Percentiles rank a stretch among this genome's conserved stretches.
These are phyloP conservation scores for Xenentodon cancila DNA, from an alignment of 2,797 vertebrate species.

Conservation along the genomic window DNA sequence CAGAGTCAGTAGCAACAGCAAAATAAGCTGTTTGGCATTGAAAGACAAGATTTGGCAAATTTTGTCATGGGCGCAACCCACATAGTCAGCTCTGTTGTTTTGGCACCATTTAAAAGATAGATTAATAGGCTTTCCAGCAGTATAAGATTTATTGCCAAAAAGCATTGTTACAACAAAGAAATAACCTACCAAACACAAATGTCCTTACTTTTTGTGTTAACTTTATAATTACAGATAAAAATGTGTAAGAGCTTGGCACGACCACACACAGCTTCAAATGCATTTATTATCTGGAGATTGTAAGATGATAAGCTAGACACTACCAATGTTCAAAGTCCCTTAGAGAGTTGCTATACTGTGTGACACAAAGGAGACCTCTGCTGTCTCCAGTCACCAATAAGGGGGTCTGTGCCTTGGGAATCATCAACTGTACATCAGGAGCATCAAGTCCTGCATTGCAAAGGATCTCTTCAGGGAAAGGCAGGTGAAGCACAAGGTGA, in stretches of 20 bases:
- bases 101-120: too few relatives aligned
- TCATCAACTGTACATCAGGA: constrained; percentile 11
- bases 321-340: neutral
- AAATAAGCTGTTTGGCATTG: too few relatives aligned
- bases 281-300: constrained; percentile 21
- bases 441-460: constrained; percentile 4
- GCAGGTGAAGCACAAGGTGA: constrained; percentile 10
- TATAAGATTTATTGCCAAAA: too few relatives aligned
- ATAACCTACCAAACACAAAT: too few relatives aligned
- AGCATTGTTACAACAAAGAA: too few relatives aligned
- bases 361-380: constrained; percentile 7
- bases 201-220: too few relatives aligned
- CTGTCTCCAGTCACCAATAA: constrained; percentile 1
- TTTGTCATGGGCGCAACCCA: too few relatives aligned
- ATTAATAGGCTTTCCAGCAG: too few relatives aligned
- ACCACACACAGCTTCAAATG: constrained; percentile 34
- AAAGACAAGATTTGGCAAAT: too few relatives aligned
- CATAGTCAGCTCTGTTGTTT: too few relatives aligned
- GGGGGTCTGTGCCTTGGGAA: neutral
- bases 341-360: constrained; percentile 8
- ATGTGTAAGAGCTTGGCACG: constrained; percentile 1
- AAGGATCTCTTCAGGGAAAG: constrained; percentile 22
- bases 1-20: too few relatives aligned
- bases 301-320: constrained; percentile 14
- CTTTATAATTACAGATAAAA: constrained; percentile 27